phyloP scores from a whole-genome alignment of 2,113 vertebrate genomes.

The Melanotaenia duboulayi region DNA sequence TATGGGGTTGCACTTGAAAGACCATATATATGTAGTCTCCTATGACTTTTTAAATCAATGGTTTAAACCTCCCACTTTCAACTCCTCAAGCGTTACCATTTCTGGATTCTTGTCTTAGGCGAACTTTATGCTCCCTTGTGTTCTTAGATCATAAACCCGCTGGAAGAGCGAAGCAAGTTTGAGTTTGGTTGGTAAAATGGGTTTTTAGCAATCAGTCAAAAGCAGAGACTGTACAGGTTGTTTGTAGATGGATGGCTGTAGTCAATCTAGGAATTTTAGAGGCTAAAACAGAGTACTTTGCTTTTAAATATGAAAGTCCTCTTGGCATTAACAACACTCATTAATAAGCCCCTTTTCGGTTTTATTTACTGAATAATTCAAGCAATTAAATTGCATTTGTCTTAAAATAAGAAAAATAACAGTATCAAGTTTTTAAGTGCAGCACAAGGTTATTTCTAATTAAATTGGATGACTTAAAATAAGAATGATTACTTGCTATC shows the following conservation, averaged over 20 bases:
- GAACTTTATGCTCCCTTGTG: background rate
- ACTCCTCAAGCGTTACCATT: slow-evolving; percentile 13
- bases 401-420: no score
- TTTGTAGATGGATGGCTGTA: no score
- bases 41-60: slow-evolving; percentile 21
- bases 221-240: no score
- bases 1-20: slow-evolving; percentile 17
- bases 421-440: no score
- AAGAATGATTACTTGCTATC: no score
- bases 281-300: no score
- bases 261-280: no score
- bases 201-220: background rate
- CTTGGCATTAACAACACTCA: background rate
- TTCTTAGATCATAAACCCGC: background rate
- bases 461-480: no score
- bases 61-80: slow-evolving; percentile 38
- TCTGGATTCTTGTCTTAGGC: slow-evolving; percentile 14
- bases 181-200: background rate
- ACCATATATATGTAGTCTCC: slow-evolving; percentile 4
- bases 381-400: background rate
- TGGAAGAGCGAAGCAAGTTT: background rate
- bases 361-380: no score
- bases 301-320: no score
- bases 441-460: no score
- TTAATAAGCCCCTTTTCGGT: no score